Conservation (phyloP, 1,140 invertebrate species). For the Psix sp. region DNA sequence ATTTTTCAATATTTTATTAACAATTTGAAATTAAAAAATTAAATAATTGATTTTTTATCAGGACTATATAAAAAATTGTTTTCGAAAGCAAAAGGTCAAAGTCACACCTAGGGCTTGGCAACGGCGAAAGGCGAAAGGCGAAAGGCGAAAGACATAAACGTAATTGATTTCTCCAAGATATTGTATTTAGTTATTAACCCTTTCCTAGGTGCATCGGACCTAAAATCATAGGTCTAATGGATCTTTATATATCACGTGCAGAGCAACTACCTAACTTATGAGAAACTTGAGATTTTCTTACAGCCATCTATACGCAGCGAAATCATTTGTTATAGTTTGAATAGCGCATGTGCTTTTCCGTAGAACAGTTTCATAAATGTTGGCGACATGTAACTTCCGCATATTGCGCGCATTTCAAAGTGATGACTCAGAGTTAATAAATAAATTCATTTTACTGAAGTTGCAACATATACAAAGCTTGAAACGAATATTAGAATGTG, state of each 20-base stretch:
- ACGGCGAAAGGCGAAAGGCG: slow-evolving; percentile 55
- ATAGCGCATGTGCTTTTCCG: slow-evolving; percentile 9
- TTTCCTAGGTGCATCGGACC: slow-evolving; percentile 68
- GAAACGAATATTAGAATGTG: no score
- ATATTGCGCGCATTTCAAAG: no score
- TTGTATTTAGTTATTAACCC: slow-evolving; percentile 57
- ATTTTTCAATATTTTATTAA: no score
- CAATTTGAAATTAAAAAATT: no score
- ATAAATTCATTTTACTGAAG: no score
- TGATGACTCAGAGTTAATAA: no score
- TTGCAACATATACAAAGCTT: no score
- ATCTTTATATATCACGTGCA: slow-evolving; percentile 55
- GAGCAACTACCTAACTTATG: slow-evolving; percentile 3
- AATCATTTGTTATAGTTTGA: slow-evolving; percentile 3
- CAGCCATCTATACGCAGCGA: slow-evolving; percentile 15
- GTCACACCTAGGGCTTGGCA: slow-evolving; percentile 65
- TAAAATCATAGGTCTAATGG: background rate
- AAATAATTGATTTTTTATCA: no score
- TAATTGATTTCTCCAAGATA: slow-evolving; percentile 59
- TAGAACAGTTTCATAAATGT: background rate
- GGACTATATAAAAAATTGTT: slow-evolving; percentile 28
- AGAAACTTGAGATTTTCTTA: slow-evolving; percentile 23
- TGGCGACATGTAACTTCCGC: background rate
- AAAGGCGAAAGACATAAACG: slow-evolving; percentile 59
- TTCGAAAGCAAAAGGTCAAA: slow-evolving; percentile 59